Base-by-base conservation (phyloP, 2,113 vertebrate genomes). In the Prietella phreatophila region DNA sequence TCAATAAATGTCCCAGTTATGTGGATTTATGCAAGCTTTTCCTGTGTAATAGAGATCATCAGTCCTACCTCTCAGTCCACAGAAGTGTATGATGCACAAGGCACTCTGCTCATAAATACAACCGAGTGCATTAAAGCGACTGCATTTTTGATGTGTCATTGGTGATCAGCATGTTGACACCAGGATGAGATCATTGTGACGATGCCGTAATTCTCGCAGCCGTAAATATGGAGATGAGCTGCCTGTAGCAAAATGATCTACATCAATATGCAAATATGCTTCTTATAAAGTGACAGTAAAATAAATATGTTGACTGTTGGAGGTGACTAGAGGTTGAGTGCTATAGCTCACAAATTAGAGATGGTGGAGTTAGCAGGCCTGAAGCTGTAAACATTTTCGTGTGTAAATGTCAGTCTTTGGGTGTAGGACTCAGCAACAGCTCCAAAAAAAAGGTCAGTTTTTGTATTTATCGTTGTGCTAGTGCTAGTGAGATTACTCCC, bases 171-270 rank as follows among this genome's bases (percentile, higher is more conserved):
- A 17, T 86, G 55, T 9, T 79, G 36, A 90, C 75, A 82, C 60
- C 25, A 39, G 65, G 61, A 87, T 90, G 89, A 88, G 61, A 76
- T 90, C 89, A 90, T 85, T 27, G 58, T 80, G 86, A 53, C 61
- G 76, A 85, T 82, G 67, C 79, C 47, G 60, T 90, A 58, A 87
- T 67, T 85, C 87, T 87, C 56, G 9, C 33, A 19, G 76, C 42
- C 42, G 47, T 88, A 80, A 81, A 84, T 36, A 90, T 90, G 87
- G 75, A 87, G 88, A 90, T 88, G 71, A 87, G 87, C 75, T 85
- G 78, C 85, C 58, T 61, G 86, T 85, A 88, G 82, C n/a, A 33
- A 67, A 85, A 60, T 81, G 84, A 85, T 86, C 65, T 81, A 87
- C 87, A 90, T 86, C 82, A 88, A 85, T 88, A 90, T 90, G 87